Evolutionary conservation across 2,888 invertebrate genomes (phyloP).

Genomic region (Bibio marci): DNA sequence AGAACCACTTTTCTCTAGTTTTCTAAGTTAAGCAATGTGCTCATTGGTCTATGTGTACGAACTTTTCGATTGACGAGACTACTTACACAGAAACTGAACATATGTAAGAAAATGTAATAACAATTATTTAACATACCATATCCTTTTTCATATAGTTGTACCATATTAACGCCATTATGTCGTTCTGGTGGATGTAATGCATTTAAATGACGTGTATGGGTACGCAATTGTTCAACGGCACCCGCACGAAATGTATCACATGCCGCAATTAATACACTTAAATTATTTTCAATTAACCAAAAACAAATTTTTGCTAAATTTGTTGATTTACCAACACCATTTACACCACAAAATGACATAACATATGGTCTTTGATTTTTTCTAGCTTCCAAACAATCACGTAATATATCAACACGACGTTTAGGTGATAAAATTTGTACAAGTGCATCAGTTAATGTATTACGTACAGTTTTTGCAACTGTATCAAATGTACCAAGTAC

Average conservation of each 20-base stretch:
- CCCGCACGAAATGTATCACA: constrained; percentile 99
- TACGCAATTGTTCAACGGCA: constrained; percentile 94
- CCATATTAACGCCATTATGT: constrained; percentile 61
- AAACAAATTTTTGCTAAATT: constrained; percentile 98
- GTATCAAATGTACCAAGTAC: constrained; percentile 87
- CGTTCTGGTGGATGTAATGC: constrained; percentile 72
- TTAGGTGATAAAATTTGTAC: constrained; percentile 90
- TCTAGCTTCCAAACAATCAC: constrained; percentile 87
- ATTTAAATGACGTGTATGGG: constrained; percentile 83
- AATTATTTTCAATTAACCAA: constrained; percentile 96
- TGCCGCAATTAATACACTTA: constrained; percentile 91
- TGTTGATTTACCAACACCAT: constrained; percentile 98
- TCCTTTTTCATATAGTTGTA: constrained; percentile 93
- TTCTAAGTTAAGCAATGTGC: no score
- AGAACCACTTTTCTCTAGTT: no score
- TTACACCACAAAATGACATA: constrained; percentile 94
- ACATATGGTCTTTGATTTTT: constrained; percentile 76
- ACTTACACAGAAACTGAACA: constrained; percentile 30
- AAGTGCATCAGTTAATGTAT: constrained; percentile 76
- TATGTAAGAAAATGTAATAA: no score
- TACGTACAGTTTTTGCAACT: constrained; percentile 73
- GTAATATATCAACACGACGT: constrained; percentile 85
- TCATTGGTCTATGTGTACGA: no score
- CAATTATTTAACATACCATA: constrained; percentile 60
- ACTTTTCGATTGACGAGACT: no score